Base-by-base conservation (phyloP, 2,113 vertebrate genomes). In the Actenoides hombroni region DNA sequence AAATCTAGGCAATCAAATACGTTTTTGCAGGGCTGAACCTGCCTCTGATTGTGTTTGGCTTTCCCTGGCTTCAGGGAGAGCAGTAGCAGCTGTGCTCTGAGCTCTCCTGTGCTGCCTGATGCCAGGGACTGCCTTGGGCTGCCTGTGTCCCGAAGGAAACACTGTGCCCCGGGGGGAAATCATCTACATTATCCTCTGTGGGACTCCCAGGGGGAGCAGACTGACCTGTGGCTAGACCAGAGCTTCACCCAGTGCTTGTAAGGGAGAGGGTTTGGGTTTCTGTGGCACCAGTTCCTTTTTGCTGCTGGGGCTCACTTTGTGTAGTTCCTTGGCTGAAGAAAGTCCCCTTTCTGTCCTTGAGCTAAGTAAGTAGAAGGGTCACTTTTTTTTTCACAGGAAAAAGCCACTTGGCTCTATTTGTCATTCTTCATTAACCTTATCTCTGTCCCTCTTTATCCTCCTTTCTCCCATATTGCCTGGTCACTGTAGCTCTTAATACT, bases 341-440 rank as follows among this genome's bases (percentile, higher is more conserved):
- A 42, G 35, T 92, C 59, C 26, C 16, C 29, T 39, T 35, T 83
- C 35, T 9, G 13, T 37, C 90, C 69, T 90, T 71, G 70, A 92
- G 69, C 53, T 88, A 0, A 0, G 59, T 73, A 93, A 91, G 48
- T 16, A 78, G 35, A 48, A 56, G 51, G 28, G 35, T 8, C 1
- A 10, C 29, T 5, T 31, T 17, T 78, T 59, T 40, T 64, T 65
- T 65, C 81, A 88, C 81, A 85, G 96, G 95, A 96, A 95, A 95
- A 95, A 71, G 46, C 64, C 90, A 92, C 97, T 96, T 95, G 94
- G 74, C 93, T 96, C 76, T 87, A 48, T 83, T 94, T 96, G 92
- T 90, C 77, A 78, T 95, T 89, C 93, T 92, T 95, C 95, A 90
- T 97, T 96, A 94, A 60, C 92, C 93, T 95, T 97, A 97, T 97